Percentiles rank a stretch among this genome's conserved stretches.
Evolutionary conservation across 2,797 vertebrate species (phyloP).

Genomic region (Hippopotamyrus pictus): DNA sequence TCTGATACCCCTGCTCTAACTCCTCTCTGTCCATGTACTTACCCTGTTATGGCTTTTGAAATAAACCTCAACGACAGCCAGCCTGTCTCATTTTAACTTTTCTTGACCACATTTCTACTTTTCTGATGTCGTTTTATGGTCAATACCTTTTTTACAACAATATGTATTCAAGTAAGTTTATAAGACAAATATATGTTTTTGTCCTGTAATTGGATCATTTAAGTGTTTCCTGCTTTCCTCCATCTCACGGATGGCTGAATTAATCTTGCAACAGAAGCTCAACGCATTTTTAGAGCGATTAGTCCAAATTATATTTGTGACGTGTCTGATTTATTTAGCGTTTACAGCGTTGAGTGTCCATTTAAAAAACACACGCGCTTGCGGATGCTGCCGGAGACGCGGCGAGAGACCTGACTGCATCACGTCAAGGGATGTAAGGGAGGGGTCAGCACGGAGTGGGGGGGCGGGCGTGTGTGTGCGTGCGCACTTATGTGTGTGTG

Average conservation of each 20-base stretch:
- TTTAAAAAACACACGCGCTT: conserved; percentile 42
- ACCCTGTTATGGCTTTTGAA: not conserved
- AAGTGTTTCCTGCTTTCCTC: not conserved
- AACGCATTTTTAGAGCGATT: conserved; percentile 10
- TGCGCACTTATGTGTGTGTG: not conserved
- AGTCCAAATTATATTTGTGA: not conserved
- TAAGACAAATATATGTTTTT: not conserved
- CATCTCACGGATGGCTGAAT: not conserved
- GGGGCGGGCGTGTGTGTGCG: not conserved
- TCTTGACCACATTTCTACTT: not conserved
- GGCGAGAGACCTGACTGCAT: conserved; percentile 48
- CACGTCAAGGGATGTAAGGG: conserved; percentile 34
- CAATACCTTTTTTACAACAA: not conserved
- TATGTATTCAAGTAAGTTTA: not conserved
- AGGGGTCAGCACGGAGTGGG: not conserved
- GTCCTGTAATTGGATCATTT: not conserved
- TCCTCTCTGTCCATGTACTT: not conserved
- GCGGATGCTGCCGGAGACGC: conserved; percentile 46
- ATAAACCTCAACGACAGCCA: not conserved
- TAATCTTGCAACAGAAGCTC: conserved; percentile 4
- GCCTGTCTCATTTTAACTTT: not conserved
- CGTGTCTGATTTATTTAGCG: not conserved
- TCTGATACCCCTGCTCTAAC: not conserved
- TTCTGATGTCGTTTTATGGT: not conserved
- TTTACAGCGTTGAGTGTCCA: not conserved